phyloP scores from a whole-genome alignment of 1,140 invertebrate genomes.

The Campoletis sonorensis region DNA sequence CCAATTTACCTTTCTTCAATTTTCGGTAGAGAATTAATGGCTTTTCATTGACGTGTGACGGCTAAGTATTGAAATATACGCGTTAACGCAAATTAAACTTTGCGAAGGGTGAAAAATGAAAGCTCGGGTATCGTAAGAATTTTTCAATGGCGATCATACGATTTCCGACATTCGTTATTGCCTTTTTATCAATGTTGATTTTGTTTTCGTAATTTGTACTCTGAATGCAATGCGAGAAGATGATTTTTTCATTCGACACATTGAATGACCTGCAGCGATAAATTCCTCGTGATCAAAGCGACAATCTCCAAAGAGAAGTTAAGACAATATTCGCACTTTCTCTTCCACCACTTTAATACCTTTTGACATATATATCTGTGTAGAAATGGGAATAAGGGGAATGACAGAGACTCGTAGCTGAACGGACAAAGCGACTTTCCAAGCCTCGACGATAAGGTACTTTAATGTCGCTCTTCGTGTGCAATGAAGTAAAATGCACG shows the following conservation, averaged over 20 bases:
- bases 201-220: too few relatives aligned
- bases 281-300: neutral
- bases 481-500: slow-evolving; percentile 45
- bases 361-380: neutral
- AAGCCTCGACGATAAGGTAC: slow-evolving; percentile 38
- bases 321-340: neutral
- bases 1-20: neutral
- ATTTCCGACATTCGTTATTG: too few relatives aligned
- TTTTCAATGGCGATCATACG: too few relatives aligned
- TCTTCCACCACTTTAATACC: neutral
- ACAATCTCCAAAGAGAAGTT: neutral
- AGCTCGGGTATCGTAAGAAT: too few relatives aligned
- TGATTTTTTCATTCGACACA: neutral
- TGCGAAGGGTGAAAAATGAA: neutral
- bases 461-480: slow-evolving; percentile 42
- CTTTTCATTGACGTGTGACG: neutral
- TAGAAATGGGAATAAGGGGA: neutral
- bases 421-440: slow-evolving; percentile 41
- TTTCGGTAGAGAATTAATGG: neutral
- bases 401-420: neutral
- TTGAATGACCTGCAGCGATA: neutral
- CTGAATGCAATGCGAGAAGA: too few relatives aligned
- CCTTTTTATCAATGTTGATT: too few relatives aligned
- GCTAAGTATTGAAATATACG: neutral
- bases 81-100: neutral